phyloP scores from a whole-genome alignment of 2,888 invertebrate species.

The Hirtodrosophila confusa region DNA sequence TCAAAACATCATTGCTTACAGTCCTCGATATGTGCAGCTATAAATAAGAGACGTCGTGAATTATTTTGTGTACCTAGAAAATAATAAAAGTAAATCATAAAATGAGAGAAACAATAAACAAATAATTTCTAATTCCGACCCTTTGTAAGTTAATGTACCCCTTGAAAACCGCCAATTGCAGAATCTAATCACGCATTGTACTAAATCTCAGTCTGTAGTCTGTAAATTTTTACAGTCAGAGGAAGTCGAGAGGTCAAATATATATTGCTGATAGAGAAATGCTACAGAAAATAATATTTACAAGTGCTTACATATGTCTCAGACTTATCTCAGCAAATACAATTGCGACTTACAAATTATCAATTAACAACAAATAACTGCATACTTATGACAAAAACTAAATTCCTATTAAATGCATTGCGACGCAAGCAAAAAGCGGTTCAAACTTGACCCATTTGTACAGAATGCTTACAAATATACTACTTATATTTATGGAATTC shows the following conservation, averaged over 20 bases:
- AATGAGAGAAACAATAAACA: too few species aligned
- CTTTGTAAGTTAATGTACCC: too few species aligned
- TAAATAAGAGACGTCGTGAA: too few species aligned
- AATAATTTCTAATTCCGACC: too few species aligned
- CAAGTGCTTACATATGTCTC: background rate
- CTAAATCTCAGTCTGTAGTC: background rate
- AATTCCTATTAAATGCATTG: conserved; percentile 15
- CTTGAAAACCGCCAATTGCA: too few species aligned
- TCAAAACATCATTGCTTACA: too few species aligned
- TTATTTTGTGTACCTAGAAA: too few species aligned
- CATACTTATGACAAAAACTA: background rate
- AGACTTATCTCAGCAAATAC: conserved; percentile 24
- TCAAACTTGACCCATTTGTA: conserved; percentile 54
- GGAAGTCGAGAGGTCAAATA: conserved; percentile 30
- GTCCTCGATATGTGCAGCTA: too few species aligned
- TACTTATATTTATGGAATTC: background rate
- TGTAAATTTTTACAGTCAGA: background rate
- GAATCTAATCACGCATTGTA: background rate
- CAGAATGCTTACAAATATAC: background rate
- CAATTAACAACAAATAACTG: too few species aligned
- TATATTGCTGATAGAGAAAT: conserved; percentile 14
- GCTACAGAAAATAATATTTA: conserved; percentile 3
- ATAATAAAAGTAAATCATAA: too few species aligned
- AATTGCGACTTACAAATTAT: conserved; percentile 39
- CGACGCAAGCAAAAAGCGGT: conserved; percentile 18